phyloP scores from a whole-genome alignment of 2,113 vertebrate species.

The Pontoporia blainvillei region DNA sequence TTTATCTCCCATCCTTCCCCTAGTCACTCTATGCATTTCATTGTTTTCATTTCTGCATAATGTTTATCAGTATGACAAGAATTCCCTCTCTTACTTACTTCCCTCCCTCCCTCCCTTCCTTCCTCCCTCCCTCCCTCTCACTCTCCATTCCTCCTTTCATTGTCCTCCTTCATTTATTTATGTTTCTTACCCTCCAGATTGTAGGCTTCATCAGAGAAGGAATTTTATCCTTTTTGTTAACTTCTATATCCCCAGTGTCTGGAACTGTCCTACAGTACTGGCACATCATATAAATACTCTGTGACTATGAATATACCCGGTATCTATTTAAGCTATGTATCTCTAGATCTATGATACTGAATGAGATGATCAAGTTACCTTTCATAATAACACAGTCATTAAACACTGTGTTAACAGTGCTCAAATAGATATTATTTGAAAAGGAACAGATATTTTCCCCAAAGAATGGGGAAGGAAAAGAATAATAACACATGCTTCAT shows the following conservation, averaged over 20 bases:
- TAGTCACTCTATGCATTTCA: not conserved
- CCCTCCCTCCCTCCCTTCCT: not conserved
- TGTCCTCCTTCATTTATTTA: not conserved
- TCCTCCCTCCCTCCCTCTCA: not conserved
- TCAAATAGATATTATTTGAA: not conserved
- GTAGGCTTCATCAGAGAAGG: not conserved
- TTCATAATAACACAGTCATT: not conserved
- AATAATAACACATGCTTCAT: not conserved
- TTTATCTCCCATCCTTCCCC: not conserved
- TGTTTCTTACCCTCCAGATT: not conserved
- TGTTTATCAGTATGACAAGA: not conserved
- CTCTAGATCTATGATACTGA: not conserved
- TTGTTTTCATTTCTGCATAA: not conserved
- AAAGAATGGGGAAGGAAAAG: not conserved
- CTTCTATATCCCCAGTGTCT: not conserved
- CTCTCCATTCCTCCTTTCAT: not conserved
- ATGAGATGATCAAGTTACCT: not conserved
- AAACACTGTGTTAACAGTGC: not conserved
- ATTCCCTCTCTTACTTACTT: not conserved
- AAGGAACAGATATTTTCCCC: not conserved
- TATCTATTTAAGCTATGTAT: not conserved
- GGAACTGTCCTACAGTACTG: not conserved
- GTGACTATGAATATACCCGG: not conserved
- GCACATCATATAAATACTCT: not conserved
- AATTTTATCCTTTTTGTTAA: slow-evolving; percentile 16